phyloP scores from a whole-genome alignment of 1,140 invertebrate genomes.

The Cotesia glomerata region DNA sequence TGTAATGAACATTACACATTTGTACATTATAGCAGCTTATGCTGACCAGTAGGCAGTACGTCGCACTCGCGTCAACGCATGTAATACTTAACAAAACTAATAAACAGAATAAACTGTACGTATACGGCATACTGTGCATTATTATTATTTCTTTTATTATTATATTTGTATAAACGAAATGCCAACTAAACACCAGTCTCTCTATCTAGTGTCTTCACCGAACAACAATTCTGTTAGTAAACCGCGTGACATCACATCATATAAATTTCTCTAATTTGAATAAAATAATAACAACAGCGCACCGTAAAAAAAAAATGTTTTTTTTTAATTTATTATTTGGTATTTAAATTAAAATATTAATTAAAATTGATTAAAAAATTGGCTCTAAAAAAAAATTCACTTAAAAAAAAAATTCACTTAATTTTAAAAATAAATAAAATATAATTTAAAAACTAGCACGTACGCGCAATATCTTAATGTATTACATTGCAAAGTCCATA shows the following conservation, averaged over 20 bases:
- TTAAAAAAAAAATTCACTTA: too few species aligned
- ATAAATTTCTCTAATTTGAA: not conserved
- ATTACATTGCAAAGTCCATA: constrained; percentile 1
- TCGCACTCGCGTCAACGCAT: constrained; percentile 25
- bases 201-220: not conserved
- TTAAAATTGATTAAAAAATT: too few species aligned
- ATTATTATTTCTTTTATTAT: too few species aligned
- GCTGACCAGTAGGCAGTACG: constrained; percentile 11
- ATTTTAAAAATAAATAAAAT: too few species aligned
- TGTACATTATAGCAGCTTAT: not conserved
- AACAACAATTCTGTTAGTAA: not conserved
- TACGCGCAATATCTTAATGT: not conserved
- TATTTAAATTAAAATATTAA: too few species aligned
- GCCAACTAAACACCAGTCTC: not conserved
- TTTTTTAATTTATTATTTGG: not conserved
- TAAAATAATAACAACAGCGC: not conserved
- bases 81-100: constrained; percentile 17
- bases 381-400: too few species aligned
- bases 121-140: too few species aligned
- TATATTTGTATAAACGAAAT: not conserved
- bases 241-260: not conserved
- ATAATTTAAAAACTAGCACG: not conserved
- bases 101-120: constrained; percentile 23
- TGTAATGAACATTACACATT: too few species aligned
- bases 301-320: not conserved